Evolutionary conservation across 1,140 invertebrate genomes (phyloP), one percentile per base, ranked within the genome.

Genomic region (Muscidifurax raptorellus): DNA sequence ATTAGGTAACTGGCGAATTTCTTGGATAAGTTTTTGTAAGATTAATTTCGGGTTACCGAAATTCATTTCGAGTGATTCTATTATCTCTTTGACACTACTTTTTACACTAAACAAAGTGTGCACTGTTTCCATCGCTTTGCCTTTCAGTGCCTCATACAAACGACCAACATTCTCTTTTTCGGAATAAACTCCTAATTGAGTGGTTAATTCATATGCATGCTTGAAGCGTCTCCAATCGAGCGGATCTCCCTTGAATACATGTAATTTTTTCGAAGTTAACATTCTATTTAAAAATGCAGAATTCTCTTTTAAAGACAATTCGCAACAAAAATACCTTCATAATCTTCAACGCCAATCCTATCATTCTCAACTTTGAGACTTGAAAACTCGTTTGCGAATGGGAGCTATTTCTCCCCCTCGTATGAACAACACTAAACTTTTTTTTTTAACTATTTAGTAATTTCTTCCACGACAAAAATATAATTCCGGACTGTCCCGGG

Each of bases 21-120:
- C 28, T 12, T 74, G 15, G 15, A 81, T 40, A 2, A 81, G 32
- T 52, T 40, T 52, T 13, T 71, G 32, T 5, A 69, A 44, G 25
- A 81, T 81, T n/a, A 36, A 13, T 28, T 71, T 69, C 4, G 66
- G 18, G 18, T 47, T 71, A 71, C 79, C 79, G 12, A 81, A 81
- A 2, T 66, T 30, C 40, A 81, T 25, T 36, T 81, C 79, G 7
- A 81, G 40, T 12, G 67, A 47, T 71, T 81, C 44, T 22, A 81
- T 81, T 0, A 81, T 47, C 10, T 25, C 44, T n/a, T 44, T 7
- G 0, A 66, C 30, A 25, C 36, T 47, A 15, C 67, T n/a, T 2
- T 27, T 27, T 3, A 66, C 44, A 25, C 71, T 44, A 36, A 81
- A 44, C 4, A 71, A 27, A 2, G 79, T 27, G 12, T 71, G n/a